phyloP scores from a whole-genome alignment of 2,888 invertebrate genomes.

The Smittia aterrima region DNA sequence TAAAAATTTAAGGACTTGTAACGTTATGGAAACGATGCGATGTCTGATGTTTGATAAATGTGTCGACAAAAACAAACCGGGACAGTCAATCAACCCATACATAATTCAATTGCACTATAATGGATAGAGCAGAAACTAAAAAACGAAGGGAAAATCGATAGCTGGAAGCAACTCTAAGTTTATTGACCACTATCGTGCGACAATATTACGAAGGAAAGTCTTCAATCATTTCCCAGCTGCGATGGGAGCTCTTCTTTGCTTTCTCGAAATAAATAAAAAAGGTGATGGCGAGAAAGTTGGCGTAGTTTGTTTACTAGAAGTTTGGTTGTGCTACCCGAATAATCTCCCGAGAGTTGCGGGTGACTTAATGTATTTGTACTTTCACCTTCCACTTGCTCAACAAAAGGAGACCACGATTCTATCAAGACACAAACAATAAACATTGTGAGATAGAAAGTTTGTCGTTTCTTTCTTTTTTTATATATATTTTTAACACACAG shows the following conservation, averaged over 20 bases:
- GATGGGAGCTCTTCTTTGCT: no score
- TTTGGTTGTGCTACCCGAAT: not conserved
- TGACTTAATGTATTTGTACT: slow-evolving; percentile 20
- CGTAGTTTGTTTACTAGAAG: not conserved
- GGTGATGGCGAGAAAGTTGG: no score
- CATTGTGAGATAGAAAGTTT: not conserved
- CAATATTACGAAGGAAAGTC: not conserved
- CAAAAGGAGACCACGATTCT: not conserved
- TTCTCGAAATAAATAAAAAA: no score
- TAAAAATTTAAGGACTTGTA: slow-evolving; percentile 35
- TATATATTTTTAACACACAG: not conserved
- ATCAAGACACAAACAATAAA: not conserved
- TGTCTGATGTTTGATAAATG: not conserved
- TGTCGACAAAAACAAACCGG: not conserved
- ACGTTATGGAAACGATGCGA: not conserved
- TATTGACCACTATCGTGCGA: slow-evolving; percentile 24
- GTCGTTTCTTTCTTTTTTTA: not conserved
- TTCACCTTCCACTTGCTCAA: slow-evolving; percentile 7
- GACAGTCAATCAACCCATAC: not conserved
- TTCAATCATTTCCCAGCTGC: not conserved
- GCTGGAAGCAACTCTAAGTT: not conserved
- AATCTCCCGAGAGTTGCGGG: not conserved
- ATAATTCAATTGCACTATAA: not conserved
- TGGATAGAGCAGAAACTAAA: not conserved
- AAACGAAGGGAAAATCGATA: not conserved